Evolutionary conservation across 1,140 invertebrate species (phyloP).

Genomic region (Euschistus heros): DNA sequence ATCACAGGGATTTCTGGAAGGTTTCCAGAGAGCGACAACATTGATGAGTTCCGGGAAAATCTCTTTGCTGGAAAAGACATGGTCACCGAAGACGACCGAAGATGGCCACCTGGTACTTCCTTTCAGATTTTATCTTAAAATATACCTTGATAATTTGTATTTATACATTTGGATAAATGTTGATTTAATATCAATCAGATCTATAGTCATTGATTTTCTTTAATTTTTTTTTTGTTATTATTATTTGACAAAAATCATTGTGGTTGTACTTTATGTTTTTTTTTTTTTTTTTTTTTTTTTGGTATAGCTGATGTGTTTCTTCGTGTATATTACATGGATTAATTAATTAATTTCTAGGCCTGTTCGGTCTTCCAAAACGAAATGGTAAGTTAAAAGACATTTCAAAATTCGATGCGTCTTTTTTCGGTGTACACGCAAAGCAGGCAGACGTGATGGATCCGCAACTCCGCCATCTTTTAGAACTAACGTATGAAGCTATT

Average conservation of each 20-base stretch:
- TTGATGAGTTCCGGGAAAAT: conserved; percentile 80
- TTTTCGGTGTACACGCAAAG: conserved; percentile 87
- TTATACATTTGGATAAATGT: too few relatives aligned
- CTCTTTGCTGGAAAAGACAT: conserved; percentile 78
- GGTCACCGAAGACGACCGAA: conserved; percentile 71
- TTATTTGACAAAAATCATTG: not conserved
- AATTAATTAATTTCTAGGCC: not conserved
- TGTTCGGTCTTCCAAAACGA: conserved; percentile 53
- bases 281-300: too few relatives aligned
- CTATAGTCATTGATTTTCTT: not conserved
- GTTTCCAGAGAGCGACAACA: conserved; percentile 73
- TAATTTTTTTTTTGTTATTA: not conserved
- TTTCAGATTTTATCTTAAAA: not conserved
- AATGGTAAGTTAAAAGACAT: conserved; percentile 86
- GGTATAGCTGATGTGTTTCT: too few relatives aligned
- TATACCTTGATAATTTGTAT: not conserved
- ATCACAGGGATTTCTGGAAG: conserved; percentile 82
- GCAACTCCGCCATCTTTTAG: conserved; percentile 79
- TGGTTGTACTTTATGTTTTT: not conserved
- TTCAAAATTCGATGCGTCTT: conserved; percentile 75
- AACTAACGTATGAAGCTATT: conserved; percentile 88
- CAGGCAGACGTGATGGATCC: conserved; percentile 94
- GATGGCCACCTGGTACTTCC: conserved; percentile 59
- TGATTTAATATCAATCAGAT: not conserved
- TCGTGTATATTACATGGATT: not conserved